Conservation (phyloP, 2,113 vertebrate species). For the Cebidichthys violaceus region DNA sequence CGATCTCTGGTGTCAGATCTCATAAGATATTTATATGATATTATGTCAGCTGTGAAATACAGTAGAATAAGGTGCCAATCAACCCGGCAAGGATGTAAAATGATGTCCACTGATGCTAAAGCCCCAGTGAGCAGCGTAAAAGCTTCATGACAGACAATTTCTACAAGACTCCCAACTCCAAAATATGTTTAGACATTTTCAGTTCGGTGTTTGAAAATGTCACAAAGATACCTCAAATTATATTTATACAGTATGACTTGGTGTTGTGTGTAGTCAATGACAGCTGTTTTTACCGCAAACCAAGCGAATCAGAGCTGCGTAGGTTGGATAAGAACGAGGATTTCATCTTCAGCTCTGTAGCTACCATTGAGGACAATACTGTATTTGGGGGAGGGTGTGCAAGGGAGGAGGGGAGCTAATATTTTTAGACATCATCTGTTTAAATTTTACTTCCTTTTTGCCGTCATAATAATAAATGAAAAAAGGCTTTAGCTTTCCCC, state of each 20-base stretch:
- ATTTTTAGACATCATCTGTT: slow-evolving; percentile 10
- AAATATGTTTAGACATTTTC: slow-evolving; percentile 1
- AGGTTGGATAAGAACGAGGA: not conserved
- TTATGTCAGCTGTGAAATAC: slow-evolving; percentile 37
- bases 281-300: not conserved
- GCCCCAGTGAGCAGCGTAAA: slow-evolving; percentile 19
- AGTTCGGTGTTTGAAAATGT: not conserved
- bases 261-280: not conserved
- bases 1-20: slow-evolving; percentile 4
- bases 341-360: slow-evolving; percentile 3
- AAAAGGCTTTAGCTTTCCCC: not conserved
- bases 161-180: not conserved
- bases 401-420: not conserved
- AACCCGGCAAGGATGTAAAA: slow-evolving; percentile 24
- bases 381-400: not conserved
- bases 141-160: slow-evolving; percentile 2
- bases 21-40: slow-evolving; percentile 13
- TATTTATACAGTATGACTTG: not conserved
- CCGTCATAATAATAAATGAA: not conserved
- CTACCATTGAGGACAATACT: not conserved
- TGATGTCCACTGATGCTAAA: slow-evolving; percentile 18
- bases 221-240: not conserved
- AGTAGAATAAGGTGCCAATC: slow-evolving; percentile 12
- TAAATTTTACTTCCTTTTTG: not conserved
- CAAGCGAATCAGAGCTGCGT: not conserved